phyloP scores from a whole-genome alignment of 2,888 invertebrate species.

The Cepaea hortensis region DNA sequence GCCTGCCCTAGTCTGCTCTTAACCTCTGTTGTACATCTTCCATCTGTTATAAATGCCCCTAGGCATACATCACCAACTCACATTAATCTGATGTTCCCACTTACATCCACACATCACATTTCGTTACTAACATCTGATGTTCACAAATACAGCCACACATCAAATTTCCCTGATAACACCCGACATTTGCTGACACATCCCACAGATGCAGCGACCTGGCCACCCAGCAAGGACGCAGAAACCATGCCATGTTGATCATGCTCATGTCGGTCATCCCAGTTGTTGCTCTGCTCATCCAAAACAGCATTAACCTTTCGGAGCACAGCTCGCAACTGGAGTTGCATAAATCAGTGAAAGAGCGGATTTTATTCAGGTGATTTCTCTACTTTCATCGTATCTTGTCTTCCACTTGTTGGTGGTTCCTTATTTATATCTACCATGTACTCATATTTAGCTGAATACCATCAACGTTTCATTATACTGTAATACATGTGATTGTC shows the following conservation, averaged over 20 bases:
- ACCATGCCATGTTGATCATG: constrained; percentile 52
- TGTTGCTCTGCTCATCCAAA: constrained; percentile 51
- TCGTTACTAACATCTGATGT: background rate
- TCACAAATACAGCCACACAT: background rate
- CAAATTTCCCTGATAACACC: background rate
- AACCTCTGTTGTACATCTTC: too few species aligned
- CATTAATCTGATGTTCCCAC: too few species aligned
- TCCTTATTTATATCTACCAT: background rate
- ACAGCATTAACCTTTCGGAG: constrained; percentile 43
- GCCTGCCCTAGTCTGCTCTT: too few species aligned
- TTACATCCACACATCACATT: too few species aligned
- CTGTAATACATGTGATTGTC: too few species aligned
- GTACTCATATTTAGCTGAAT: background rate
- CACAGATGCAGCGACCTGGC: constrained; percentile 49
- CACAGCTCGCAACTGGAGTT: constrained; percentile 23
- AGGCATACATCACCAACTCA: too few species aligned
- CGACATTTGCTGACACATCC: background rate
- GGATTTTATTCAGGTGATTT: constrained; percentile 54
- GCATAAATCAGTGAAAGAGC: constrained; percentile 46
- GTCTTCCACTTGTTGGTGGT: background rate
- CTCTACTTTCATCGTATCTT: too few species aligned
- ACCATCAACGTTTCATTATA: too few species aligned
- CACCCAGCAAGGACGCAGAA: constrained; percentile 46
- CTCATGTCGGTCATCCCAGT: constrained; percentile 49
- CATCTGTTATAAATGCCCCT: too few species aligned